phyloP scores from a whole-genome alignment of 1,140 invertebrate species.

The Bombus cullumanus region DNA sequence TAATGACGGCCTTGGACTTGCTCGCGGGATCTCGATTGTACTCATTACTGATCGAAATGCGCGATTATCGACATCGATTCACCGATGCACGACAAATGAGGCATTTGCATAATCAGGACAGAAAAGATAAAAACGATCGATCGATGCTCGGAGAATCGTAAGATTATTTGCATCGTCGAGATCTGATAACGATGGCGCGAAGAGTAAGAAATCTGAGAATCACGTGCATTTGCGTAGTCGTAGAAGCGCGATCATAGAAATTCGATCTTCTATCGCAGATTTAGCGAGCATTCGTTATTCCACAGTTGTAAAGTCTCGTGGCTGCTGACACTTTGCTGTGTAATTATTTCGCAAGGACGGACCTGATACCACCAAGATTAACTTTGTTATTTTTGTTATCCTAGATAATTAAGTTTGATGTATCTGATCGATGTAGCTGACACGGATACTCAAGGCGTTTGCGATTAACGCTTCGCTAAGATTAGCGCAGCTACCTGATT shows the following conservation, averaged over 20 bases:
- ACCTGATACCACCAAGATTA: background rate
- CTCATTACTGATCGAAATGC: conserved; percentile 35
- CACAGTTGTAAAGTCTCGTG: background rate
- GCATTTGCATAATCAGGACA: conserved; percentile 11
- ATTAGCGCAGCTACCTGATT: background rate
- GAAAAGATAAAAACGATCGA: background rate
- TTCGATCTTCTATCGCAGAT: background rate
- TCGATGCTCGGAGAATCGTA: background rate
- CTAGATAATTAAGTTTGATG: background rate
- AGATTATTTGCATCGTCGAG: background rate
- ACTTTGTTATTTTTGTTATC: background rate
- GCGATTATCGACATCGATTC: conserved; percentile 38
- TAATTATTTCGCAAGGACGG: background rate
- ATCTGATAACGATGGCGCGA: background rate
- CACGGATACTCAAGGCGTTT: background rate
- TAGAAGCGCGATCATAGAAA: conserved; percentile 18
- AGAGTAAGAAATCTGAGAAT: background rate
- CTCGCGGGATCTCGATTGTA: conserved; percentile 67
- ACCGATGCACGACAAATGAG: background rate
- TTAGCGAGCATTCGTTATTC: background rate
- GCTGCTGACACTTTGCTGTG: no score
- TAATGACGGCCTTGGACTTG: conserved; percentile 72
- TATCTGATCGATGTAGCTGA: background rate
- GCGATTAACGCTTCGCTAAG: background rate
- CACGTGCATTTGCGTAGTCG: background rate